Evolutionary conservation across 2,888 invertebrate species (phyloP), one percentile per base, ranked within the genome.

Genomic region (Sclerodermus sp.): DNA sequence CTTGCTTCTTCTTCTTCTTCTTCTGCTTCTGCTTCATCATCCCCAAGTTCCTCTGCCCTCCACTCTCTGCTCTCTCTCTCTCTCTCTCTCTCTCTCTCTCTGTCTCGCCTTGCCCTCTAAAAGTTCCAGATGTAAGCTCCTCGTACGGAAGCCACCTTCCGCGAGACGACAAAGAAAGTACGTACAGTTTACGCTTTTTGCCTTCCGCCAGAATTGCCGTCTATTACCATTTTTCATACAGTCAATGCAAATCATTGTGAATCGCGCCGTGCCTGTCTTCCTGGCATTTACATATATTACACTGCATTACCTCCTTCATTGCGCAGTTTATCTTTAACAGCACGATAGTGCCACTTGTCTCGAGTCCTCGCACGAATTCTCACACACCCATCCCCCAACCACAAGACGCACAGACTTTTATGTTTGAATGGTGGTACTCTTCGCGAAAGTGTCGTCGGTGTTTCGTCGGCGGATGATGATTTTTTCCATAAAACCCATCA

Each of bases 151-250:
- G 37, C 43, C 39, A 47, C 34, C 40, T 42, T 8, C 23, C 8
- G 3, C 31, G 42, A 47, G 48, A 51, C 45, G 53, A 41, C 37
- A 42, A 57, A 46, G 48, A 45, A 53, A 47, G 39, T 32, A 31
- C 37, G 39, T 32, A 31, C 37, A 39, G 48, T 18, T 38, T 34
- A 47, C 48, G 49, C 17, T 54, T 58, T 49, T 50, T 39, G 30
- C 30, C 42, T 8, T 31, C 37, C 38, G 23, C 38, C 31, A 34
- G 47, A 39, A 42, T 31, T 32, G 29, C 15, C 43, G 47, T 18
- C 53, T 64, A 59, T 61, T 57, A 58, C 49, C 52, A 55, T 64
- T 58, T 57, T 51, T 60, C 53, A 50, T 56, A 18, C 50, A 13
- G 51, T 18, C 41, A 34, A 55, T 53, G 45, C 51, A 51, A 58